Percentiles rank a stretch among this genome's conserved stretches.
phyloP scores from a whole-genome alignment of 2,888 invertebrate species.

The Epirrhoe tristata region DNA sequence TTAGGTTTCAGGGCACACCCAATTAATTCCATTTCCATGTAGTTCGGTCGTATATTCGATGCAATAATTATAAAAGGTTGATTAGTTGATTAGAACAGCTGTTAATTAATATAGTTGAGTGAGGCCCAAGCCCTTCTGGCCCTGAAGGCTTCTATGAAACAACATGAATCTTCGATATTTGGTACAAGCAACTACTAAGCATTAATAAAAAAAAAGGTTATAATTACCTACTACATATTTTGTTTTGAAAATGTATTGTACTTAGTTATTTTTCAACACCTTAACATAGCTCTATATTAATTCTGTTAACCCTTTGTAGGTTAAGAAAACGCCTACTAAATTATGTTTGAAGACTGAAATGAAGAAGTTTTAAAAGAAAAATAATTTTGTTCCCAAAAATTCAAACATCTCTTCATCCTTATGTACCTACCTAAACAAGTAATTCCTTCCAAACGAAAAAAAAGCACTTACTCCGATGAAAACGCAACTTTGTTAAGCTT shows the following conservation, averaged over 20 bases:
- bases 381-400: not conserved
- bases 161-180: not conserved
- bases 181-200: too few relatives aligned
- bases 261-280: too few relatives aligned
- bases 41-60: constrained; percentile 11
- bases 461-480: constrained; percentile 16
- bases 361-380: not conserved
- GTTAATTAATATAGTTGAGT: not conserved
- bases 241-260: too few relatives aligned
- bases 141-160: not conserved
- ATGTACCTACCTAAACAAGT: constrained; percentile 4
- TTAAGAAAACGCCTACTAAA: too few relatives aligned
- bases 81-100: not conserved
- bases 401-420: constrained; percentile 3
- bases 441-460: constrained; percentile 18
- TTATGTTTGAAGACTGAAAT: too few relatives aligned
- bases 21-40: constrained; percentile 30
- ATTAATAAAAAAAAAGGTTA: too few relatives aligned
- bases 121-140: not conserved
- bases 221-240: too few relatives aligned
- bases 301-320: too few relatives aligned
- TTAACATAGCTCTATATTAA: too few relatives aligned
- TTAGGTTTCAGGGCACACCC: constrained; percentile 22
- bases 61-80: constrained; percentile 14
- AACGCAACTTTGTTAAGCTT: constrained; percentile 15